Evolutionary conservation across 1,140 invertebrate species (phyloP), one percentile per base, ranked within the genome.

Genomic region (Vollenhovia emeryi): DNA sequence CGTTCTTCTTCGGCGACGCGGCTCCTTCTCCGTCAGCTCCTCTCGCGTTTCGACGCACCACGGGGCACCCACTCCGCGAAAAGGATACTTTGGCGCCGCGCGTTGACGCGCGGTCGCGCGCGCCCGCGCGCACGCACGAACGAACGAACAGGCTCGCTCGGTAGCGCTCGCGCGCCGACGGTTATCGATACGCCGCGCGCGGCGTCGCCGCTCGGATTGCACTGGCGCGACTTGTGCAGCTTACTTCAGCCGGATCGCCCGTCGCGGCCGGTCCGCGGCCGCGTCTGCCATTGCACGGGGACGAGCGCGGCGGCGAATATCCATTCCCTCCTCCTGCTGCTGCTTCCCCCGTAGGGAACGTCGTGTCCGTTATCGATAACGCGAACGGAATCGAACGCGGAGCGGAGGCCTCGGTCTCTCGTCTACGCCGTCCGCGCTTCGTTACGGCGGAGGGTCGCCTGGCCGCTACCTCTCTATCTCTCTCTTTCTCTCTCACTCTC

Each of bases 231-330:
- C n/a, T n/a, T n/a, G n/a, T n/a, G n/a, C n/a, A n/a, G n/a, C 40
- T 18, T 15, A 57, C 36, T 57, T 69, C 50, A 52, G 24, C 21
- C 36, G 60, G 21, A 30, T 71, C 50, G 78, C 50, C 18, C 78
- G 64, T 57, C 50, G 78, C 64, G 64, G 50, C 36, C 66, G 66
- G 68, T 82, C 66, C 78, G 66, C 64, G 78, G 15, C 62, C 59
- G 60, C 76, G 76, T 79, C 78, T 82, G 78, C 66, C 78, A 82
- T 84, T 84, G 57, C 57, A 50, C 73, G 57, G 71, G 55, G 27
- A 48, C 33, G 80, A 36, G 40, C 27, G 59, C 55, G 69, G 57
- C 80, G 40, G 30, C 55, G 73, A 76, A 43, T 43, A 62, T 76
- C 55, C 73, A 76, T 76, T 13, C 15, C n/a, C 55, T 7, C 5